Evolutionary conservation across 2,888 invertebrate species (phyloP).

Genomic region (Antheraea assamensis): DNA sequence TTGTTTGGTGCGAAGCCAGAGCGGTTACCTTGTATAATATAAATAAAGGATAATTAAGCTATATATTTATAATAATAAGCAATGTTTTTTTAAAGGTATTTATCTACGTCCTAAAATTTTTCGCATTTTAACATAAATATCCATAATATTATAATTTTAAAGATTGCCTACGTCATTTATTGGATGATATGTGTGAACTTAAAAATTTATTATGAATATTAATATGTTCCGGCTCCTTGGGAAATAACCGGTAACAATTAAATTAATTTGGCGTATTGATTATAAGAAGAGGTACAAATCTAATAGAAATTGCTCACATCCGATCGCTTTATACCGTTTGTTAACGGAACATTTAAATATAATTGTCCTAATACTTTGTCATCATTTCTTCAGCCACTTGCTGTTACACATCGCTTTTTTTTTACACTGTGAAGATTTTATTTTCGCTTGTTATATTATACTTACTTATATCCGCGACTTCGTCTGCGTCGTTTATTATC

Average conservation of each 20-base stretch:
- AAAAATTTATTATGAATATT: not conserved
- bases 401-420: not conserved
- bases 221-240: not conserved
- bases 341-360: not conserved
- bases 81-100: no score
- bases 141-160: not conserved
- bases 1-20: no score
- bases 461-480: no score
- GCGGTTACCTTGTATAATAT: no score
- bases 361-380: not conserved
- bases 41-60: no score
- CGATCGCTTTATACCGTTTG: not conserved
- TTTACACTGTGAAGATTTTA: not conserved
- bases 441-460: no score
- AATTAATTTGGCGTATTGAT: not conserved
- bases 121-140: not conserved
- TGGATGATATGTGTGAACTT: slow-evolving; percentile 1
- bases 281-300: not conserved
- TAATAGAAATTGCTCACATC: not conserved
- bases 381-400: not conserved
- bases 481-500: no score
- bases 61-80: no score
- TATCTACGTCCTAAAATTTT: not conserved
- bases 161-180: not conserved
- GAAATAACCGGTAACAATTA: slow-evolving; percentile 2